Evolutionary conservation across 1,140 invertebrate genomes (phyloP).

Genomic region (Pissodes strobi): DNA sequence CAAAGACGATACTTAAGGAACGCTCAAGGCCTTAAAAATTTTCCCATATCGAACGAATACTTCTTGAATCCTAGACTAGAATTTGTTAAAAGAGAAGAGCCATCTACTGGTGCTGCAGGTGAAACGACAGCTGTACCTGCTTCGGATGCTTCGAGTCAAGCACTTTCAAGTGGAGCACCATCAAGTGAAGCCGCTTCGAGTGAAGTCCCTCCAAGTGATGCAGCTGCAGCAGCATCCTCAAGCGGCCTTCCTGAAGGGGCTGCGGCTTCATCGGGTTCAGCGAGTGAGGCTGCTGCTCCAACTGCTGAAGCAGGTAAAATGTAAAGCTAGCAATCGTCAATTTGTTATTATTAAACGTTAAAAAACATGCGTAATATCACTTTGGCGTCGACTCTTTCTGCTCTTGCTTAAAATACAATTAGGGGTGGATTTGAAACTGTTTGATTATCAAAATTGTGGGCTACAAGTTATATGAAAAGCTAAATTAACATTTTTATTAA

Average conservation of each 20-base stretch:
- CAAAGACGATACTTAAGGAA: not conserved
- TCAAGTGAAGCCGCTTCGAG: not conserved
- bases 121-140: not conserved
- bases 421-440: too few species aligned
- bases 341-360: not conserved
- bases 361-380: not conserved
- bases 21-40: not conserved
- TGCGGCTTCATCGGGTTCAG: too few species aligned
- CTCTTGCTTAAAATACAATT: not conserved
- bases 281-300: not conserved
- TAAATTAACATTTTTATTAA: too few species aligned
- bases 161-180: not conserved
- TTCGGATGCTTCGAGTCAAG: not conserved
- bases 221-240: not conserved
- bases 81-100: conserved; percentile 23
- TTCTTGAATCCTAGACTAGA: conserved; percentile 2
- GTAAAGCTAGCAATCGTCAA: not conserved
- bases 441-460: too few species aligned
- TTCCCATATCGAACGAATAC: conserved; percentile 25
- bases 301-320: not conserved
- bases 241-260: too few species aligned
- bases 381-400: not conserved
- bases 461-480: too few species aligned
- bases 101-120: not conserved
- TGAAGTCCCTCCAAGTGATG: not conserved